Evolutionary conservation across 30 jellyfish, hydroid and myxozoan genomes (phyloP), one percentile per base, ranked within the genome.

Genomic region (Sanderia malayensis): DNA sequence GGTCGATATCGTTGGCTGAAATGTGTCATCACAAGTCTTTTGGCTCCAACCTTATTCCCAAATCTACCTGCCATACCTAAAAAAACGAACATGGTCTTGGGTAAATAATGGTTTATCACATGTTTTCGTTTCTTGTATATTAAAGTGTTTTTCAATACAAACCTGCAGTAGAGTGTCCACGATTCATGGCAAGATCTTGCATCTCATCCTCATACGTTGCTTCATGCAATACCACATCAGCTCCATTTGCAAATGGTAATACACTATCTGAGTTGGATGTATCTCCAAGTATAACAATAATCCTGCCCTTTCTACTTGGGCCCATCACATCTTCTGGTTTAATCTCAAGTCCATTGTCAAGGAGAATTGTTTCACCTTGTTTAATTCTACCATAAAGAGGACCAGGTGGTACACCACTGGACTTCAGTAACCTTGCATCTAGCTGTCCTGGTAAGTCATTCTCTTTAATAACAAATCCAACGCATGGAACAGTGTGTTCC

Each of bases 161-260:
- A 90, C 98, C 98, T 80, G 98, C 92, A 25, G 98, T 83, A n/a
- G 98, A 90, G 66, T 90, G 98, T 4, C 98, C 98, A 67, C 86
- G 79, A 31, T 78, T 93, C 2, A 83, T 44, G 21, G 96, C 94
- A 37, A 85, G 92, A 15, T 70, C 94, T 34, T 76, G 70, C 83
- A 84, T 75, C 52, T 95, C 92, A 83, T 90, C 81, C 62, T 90
- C 98, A 29, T 65, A 69, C n/a, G 98, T 90, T 24, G 98, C 74
- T 68, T 90, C 98, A 41, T 90, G 98, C 29, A 90, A 89, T 7
- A 90, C 15, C 45, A 83, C 81, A 67, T 83, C 94, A 9, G 95
- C 95, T 21, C 61, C 85, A 17, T 23, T 49, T 0, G 92, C 87
- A 23, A 22, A 11, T 2, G 17, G 73, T 8, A 47, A 34, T 55